These are phyloP conservation scores for Oxygymnocypris stewartii DNA, from an alignment of 2,113 vertebrate species.

Conservation along the genomic window DNA sequence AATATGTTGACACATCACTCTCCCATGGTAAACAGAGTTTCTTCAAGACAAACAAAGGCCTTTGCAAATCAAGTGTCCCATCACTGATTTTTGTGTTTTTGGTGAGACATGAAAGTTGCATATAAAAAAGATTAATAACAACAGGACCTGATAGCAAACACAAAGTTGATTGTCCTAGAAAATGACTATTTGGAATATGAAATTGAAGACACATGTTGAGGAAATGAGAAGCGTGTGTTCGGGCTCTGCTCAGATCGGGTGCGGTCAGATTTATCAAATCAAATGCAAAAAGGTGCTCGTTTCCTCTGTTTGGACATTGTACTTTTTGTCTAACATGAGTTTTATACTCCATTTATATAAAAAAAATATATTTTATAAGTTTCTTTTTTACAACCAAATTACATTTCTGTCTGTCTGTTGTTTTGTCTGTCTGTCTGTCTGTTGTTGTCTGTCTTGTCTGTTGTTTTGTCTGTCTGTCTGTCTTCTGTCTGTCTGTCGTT, in stretches of 20 bases:
- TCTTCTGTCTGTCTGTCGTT: too few relatives aligned
- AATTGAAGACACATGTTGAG: constrained; percentile 79
- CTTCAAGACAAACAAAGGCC: not conserved
- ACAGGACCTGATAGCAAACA: constrained; percentile 56
- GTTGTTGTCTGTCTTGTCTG: too few relatives aligned
- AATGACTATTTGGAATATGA: constrained; percentile 69
- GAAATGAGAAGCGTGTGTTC: constrained; percentile 77
- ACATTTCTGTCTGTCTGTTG: too few relatives aligned
- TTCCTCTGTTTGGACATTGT: constrained; percentile 57
- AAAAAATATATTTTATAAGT: too few relatives aligned
- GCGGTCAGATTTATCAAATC: constrained; percentile 72
- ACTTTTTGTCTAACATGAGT: not conserved
- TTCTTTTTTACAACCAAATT: too few relatives aligned
- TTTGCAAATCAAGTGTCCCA: not conserved
- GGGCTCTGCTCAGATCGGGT: constrained; percentile 72
- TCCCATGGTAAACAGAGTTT: not conserved
- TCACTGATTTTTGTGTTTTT: not conserved
- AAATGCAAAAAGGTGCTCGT: constrained; percentile 65
- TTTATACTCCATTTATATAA: not conserved
- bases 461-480: too few relatives aligned
- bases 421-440: too few relatives aligned
- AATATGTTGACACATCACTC: not conserved
- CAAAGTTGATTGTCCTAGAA: constrained; percentile 75
- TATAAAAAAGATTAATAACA: constrained; percentile 51
- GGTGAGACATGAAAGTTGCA: not conserved